phyloP scores from a whole-genome alignment of 2,113 vertebrate genomes.

The Bolborhynchus lineola region DNA sequence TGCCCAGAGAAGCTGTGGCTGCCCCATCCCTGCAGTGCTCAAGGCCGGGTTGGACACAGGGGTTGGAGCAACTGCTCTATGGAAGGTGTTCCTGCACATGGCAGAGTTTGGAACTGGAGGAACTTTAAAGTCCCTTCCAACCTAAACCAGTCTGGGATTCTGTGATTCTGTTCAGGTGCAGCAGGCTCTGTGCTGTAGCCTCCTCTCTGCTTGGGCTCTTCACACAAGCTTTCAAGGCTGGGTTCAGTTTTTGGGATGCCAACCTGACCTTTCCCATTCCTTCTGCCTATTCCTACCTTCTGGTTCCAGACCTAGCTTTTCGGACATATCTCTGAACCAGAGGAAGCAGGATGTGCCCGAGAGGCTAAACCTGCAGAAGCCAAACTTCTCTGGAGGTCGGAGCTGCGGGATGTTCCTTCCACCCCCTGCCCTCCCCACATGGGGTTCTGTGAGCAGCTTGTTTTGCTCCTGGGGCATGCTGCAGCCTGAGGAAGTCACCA shows the following conservation, averaged over 20 bases:
- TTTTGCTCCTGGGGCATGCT: not conserved
- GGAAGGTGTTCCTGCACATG: not conserved
- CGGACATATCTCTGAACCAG: not conserved
- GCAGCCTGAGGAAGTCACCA: slow-evolving; percentile 39
- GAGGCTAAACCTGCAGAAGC: not conserved
- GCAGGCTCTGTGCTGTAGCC: not conserved
- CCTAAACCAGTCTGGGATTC: not conserved
- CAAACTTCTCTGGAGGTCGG: not conserved
- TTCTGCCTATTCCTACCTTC: not conserved
- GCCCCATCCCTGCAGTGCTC: no score
- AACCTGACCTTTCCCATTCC: not conserved
- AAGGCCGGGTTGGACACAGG: no score
- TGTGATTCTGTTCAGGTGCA: not conserved
- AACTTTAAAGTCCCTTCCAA: not conserved
- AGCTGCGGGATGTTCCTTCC: not conserved
- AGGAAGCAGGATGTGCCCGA: rapidly evolving
- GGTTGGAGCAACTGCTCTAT: not conserved
- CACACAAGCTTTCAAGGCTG: not conserved
- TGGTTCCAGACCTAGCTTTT: not conserved
- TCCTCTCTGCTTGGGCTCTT: not conserved
- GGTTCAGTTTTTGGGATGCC: not conserved
- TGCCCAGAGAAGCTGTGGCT: no score
- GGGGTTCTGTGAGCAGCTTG: not conserved
- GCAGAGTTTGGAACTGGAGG: rapidly evolving
- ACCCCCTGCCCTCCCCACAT: not conserved